Evolutionary conservation across 2,888 invertebrate genomes (phyloP).

Genomic region (Meiosimyza platycephala): DNA sequence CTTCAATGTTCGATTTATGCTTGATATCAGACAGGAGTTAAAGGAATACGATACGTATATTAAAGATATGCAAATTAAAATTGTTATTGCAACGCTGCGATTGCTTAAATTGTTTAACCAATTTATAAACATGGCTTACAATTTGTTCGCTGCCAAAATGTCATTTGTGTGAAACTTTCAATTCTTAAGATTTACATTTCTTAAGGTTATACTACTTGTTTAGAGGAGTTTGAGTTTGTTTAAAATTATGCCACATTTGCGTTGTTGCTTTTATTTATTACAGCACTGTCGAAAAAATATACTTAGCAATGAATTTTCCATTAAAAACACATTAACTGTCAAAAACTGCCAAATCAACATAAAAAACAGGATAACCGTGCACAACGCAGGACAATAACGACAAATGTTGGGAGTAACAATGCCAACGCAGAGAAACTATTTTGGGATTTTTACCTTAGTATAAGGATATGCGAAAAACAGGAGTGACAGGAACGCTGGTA

Average conservation of each 20-base stretch:
- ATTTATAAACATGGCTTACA: slow-evolving; percentile 57
- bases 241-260: no score
- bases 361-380: not conserved
- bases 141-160: no score
- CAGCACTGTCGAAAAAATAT: no score
- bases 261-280: no score
- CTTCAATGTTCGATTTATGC: slow-evolving; percentile 70
- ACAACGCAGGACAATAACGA: slow-evolving; percentile 3
- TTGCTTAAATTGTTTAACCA: slow-evolving; percentile 66
- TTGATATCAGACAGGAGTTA: slow-evolving; percentile 71
- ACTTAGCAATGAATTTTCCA: no score
- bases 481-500: no score
- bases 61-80: slow-evolving; percentile 69
- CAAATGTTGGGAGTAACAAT: not conserved
- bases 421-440: not conserved
- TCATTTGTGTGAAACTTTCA: slow-evolving; percentile 20
- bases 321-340: slow-evolving; percentile 1
- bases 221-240: no score
- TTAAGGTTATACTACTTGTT: not conserved
- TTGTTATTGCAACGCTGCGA: slow-evolving; percentile 66
- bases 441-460: no score
- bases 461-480: no score
- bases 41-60: slow-evolving; percentile 73
- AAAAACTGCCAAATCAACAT: slow-evolving; percentile 8
- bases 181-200: slow-evolving; percentile 32